Conservation (phyloP, 1,140 invertebrate species). For the Lordiphosa mommai region DNA sequence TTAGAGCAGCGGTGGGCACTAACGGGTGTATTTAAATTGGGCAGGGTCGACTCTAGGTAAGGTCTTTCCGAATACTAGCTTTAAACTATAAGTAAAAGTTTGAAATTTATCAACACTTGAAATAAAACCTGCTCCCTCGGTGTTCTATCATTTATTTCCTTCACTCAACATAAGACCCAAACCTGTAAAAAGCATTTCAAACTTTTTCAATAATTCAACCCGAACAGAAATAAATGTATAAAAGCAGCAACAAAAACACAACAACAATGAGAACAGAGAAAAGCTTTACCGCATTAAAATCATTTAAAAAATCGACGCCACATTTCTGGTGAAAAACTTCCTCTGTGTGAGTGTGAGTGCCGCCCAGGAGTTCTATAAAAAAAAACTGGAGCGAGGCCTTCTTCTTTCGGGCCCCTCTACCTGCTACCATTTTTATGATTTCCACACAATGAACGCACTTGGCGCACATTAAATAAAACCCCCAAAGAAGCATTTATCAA, state of each 20-base stretch:
- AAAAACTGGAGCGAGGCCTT: background rate
- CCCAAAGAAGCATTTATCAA: slow-evolving; percentile 70
- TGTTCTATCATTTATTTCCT: no score
- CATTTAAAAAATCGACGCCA: slow-evolving; percentile 44
- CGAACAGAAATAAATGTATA: slow-evolving; percentile 2
- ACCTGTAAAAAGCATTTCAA: slow-evolving; percentile 13
- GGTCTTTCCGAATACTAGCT: no score
- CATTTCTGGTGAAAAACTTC: slow-evolving; percentile 24
- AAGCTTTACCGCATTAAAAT: slow-evolving; percentile 33
- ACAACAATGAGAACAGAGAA: background rate
- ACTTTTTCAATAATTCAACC: slow-evolving; percentile 51
- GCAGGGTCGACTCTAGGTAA: no score
- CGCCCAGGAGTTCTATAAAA: slow-evolving; percentile 6
- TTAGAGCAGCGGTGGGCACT: no score
- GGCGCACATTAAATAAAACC: slow-evolving; percentile 70
- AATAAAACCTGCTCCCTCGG: no score
- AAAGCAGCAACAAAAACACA: background rate
- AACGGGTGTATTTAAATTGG: no score
- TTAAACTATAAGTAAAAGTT: no score
- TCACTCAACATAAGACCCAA: background rate
- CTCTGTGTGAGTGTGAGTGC: background rate
- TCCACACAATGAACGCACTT: slow-evolving; percentile 68
- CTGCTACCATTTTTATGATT: slow-evolving; percentile 54
- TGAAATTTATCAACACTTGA: no score
- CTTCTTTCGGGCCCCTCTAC: slow-evolving; percentile 6